Base-by-base conservation (phyloP, 1,140 invertebrate genomes). In the Octopus sinensis region DNA sequence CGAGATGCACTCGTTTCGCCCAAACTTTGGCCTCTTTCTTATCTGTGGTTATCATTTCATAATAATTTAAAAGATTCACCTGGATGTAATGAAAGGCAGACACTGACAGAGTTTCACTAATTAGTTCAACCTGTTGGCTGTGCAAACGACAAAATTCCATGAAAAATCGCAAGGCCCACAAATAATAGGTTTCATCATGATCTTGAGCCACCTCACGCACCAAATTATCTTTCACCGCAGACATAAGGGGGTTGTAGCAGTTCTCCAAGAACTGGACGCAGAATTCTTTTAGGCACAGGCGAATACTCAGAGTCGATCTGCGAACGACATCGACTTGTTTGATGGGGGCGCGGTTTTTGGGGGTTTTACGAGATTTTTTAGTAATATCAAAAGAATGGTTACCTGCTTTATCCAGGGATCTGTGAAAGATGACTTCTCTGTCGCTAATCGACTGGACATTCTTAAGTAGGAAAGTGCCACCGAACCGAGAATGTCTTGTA, bases 381-480 rank as follows among this genome's bases (percentile, higher is more conserved):
- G 87, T 89, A 0, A 92, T 92, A 91, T 95, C 94, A 84, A 97
- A 96, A 4, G 87, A 86, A 76, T 97, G 90, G 43, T 93, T 92
- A 51, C 94, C 93, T 73, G 95, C 92, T 85, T 95, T 94, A 83
- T 93, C 93, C 56, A 96, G 91, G 2, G 96, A 94, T 89, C 96
- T 96, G 88, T 98, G 94, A 88, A 94, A 95, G 84, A 99, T 96
- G 76, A 98, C 90, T 86, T 96, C 94, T 83, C 95, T 95, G 80
- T 98, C 96, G 84, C 95, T 96, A 85, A 98, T 95, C 12, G 96
- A 96, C 90, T 98, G 98, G 93, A 98, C 94, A 88, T 97, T 97
- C 88, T 95, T 94, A 4, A 99, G 93, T 3, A 95, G 94, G 91
- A 94, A 99, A 12, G 96, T 97, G 54, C 97, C 97, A 30, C 96